Evolutionary conservation across 2,797 vertebrate genomes (phyloP), one percentile per base, ranked within the genome.

Genomic region (Amniataba percoides): DNA sequence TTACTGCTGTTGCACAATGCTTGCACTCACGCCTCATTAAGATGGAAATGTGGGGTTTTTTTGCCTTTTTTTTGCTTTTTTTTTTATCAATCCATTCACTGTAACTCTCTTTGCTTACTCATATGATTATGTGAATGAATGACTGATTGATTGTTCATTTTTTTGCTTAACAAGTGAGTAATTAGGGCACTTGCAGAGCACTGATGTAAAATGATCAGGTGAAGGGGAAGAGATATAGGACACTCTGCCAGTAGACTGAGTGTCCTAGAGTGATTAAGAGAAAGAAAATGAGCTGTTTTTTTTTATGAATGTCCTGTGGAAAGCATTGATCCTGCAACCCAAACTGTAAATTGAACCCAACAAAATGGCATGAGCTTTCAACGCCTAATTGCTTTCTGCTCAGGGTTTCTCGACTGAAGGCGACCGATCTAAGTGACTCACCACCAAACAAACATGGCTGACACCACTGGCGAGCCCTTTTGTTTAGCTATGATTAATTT

Each of bases 271-370:
- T 83, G 89, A 61, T 77, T 82, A 78, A 76, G 77, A 48, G 39
- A 71, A 71, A 46, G 39, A 68, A 84, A 69, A 67, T 57, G 77
- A 45, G 34, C 62, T 61, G 12, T 46, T 75, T 91, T 93, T 91
- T 93, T 94, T 95, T 55, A 72, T 49, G 83, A 82, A 92, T 93
- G 90, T 92, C 91, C 88, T 87, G 82, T 82, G 79, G 81, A 84
- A 92, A 14, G 23, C 92, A 97, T 96, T 74, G 94, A 97, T 96
- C 59, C 49, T 72, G 68, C 91, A 83, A 77, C 83, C 72, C 77
- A 93, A 90, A 87, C 92, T 95, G 93, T 95, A 96, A 96, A 96
- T 96, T 95, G 94, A 94, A 93, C 92, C 90, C 85, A 91, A 87
- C 80, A 91, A 93, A 96, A 93, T 76, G 90, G 82, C 90, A 91